Base-by-base conservation (phyloP, 2,888 invertebrate genomes). In the Tridacna crocea region DNA sequence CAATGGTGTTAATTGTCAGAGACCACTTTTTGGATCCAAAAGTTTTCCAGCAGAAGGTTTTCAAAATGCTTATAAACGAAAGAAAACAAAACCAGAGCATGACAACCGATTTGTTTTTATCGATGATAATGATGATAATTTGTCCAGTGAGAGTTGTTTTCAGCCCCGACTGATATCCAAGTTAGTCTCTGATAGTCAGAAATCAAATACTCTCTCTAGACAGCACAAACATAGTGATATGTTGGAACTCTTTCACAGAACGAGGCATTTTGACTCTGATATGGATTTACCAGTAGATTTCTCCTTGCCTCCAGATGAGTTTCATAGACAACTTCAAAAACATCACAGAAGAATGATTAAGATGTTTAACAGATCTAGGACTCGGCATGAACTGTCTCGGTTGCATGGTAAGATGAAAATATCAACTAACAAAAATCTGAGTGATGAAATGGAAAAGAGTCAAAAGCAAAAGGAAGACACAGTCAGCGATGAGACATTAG, bases 61-160 rank as follows among this genome's bases (percentile, higher is more conserved):
- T 36, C 36, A 36, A 36, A 36, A 36, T 2, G 36, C 8, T 36
- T 36, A 36, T 19, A 55, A 55, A 51, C 58, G 80, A 27, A 77
- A 48, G 24, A 66, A 68, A 19, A 80, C 80, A 19, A 66, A 51
- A 19, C 51, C 24, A 27, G 73, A 72, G n/a, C 68, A 68, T 27
- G 80, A 80, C 26, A 80, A 80, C 47, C 73, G 80, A 61, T 22
- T 74, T 27, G 48, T 58, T 12, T 11, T 61, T 17, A 51, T 72
- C 11, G 36, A 19, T 68, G 46, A 70, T 68, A 76, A 80, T 10
- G 73, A 73, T 17, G 26, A 61, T 22, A 22, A 3, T 24, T 19
- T 10, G 1, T 15, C 17, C 15, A 15, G 19, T 6, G 55, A 55
- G 55, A 55, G 15, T 15, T 6, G 17, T 55, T 10, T 19, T 6